A percentile compares a stretch with the other conserved stretches of the same genome.
Evolutionary conservation across 2,888 invertebrate species (phyloP).

Genomic region (Lithophane socia): DNA sequence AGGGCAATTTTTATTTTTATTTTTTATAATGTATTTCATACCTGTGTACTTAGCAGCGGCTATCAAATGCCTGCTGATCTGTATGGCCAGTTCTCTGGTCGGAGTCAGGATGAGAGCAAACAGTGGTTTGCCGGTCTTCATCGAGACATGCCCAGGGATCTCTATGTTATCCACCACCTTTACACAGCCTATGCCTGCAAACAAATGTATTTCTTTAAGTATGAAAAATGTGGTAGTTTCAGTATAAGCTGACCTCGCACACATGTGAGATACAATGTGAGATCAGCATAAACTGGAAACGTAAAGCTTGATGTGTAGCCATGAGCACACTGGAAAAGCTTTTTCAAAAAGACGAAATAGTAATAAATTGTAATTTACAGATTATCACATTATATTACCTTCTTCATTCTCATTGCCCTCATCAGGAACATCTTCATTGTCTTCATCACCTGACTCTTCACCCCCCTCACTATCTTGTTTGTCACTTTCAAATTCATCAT

Average conservation of each 20-base stretch:
- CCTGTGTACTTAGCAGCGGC: conserved; percentile 95
- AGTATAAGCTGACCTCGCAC: too few species aligned
- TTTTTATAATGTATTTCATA: conserved; percentile 54
- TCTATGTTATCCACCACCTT: conserved; percentile 90
- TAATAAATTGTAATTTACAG: too few species aligned
- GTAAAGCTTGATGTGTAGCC: too few species aligned
- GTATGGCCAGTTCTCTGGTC: conserved; percentile 98
- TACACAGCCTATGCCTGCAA: conserved; percentile 90
- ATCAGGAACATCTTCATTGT: conserved; percentile 57
- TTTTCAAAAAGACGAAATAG: too few species aligned
- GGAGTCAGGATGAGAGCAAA: conserved; percentile 98
- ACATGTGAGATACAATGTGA: too few species aligned
- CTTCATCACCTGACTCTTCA: conserved; percentile 32
- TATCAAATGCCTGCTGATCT: conserved; percentile 96
- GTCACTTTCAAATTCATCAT: conserved; percentile 42
- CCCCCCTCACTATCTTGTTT: conserved; percentile 20
- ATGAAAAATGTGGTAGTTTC: too few species aligned
- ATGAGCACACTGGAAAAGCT: too few species aligned
- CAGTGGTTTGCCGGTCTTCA: conserved; percentile 90
- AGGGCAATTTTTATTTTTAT: too few species aligned
- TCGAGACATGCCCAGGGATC: conserved; percentile 75
- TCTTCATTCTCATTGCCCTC: conserved; percentile 74
- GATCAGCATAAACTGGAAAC: too few species aligned
- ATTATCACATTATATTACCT: conserved; percentile 48
- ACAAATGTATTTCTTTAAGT: neutral